These are phyloP conservation scores for Urocolius indicus DNA, from an alignment of 2,113 vertebrate genomes.

Conservation along the genomic window DNA sequence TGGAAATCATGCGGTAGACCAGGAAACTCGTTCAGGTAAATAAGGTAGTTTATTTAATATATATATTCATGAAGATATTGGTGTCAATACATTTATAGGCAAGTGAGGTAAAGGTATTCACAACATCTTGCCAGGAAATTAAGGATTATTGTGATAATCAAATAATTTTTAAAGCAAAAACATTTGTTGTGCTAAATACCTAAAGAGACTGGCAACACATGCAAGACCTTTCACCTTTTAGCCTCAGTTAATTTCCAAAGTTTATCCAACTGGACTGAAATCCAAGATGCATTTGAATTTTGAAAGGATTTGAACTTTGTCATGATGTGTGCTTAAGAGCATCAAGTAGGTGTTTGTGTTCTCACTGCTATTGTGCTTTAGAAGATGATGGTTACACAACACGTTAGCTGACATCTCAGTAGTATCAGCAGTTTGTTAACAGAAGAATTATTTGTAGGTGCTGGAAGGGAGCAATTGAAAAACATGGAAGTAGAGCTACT, in stretches of 20 bases:
- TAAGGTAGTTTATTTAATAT: neutral
- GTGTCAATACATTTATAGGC: neutral
- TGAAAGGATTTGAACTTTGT: neutral
- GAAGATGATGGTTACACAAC: neutral
- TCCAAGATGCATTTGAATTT: neutral
- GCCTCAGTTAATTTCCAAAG: neutral
- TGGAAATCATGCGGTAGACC: neutral
- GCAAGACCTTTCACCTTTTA: neutral
- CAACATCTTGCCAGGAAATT: neutral
- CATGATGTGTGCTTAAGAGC: neutral
- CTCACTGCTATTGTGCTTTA: neutral
- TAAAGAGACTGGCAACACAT: neutral
- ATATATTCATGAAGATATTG: neutral
- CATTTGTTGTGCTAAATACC: neutral
- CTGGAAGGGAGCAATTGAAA: neutral
- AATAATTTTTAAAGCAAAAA: neutral
- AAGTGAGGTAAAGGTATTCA: neutral
- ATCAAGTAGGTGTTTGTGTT: neutral
- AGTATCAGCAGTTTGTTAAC: neutral
- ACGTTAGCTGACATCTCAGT: neutral
- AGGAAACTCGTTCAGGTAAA: neutral
- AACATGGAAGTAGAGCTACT: neutral
- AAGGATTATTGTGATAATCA: neutral
- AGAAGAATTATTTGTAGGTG: neutral
- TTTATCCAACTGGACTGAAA: neutral